These are phyloP conservation scores for Corythornis cristatus DNA, from an alignment of 2,113 vertebrate species.

Conservation along the genomic window DNA sequence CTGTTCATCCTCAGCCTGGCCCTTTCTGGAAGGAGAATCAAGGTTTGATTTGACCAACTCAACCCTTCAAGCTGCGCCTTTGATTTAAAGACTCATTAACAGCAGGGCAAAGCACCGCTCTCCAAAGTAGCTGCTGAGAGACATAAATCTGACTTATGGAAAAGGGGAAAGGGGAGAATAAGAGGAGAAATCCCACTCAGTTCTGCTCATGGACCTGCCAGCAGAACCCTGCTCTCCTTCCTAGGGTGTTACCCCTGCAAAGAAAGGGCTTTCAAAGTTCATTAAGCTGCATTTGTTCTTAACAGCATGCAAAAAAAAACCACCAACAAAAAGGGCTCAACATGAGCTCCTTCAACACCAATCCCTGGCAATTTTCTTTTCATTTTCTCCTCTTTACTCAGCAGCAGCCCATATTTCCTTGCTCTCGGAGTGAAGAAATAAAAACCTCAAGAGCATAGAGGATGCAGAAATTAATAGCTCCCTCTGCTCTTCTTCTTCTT, in stretches of 20 bases:
- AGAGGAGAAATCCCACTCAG: background rate
- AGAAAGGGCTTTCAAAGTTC: background rate
- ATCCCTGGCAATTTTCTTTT: background rate
- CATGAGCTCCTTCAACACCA: background rate
- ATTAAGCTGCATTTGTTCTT: background rate
- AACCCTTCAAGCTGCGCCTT: background rate
- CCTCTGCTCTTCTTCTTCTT: background rate
- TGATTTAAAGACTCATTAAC: constrained; percentile 32
- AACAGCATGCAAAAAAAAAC: background rate
- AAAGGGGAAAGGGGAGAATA: background rate
- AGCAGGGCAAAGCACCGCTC: background rate
- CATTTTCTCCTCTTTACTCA: background rate
- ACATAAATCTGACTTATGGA: background rate
- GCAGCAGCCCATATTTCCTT: background rate
- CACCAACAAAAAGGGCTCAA: too few relatives aligned
- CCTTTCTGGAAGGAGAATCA: background rate
- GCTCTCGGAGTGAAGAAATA: background rate
- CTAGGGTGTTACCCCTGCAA: background rate
- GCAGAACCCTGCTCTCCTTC: background rate
- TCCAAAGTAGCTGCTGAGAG: background rate
- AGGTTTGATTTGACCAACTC: background rate
- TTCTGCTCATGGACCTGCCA: background rate
- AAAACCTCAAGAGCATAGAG: constrained; percentile 40
- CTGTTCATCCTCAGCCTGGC: background rate
- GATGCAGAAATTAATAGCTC: constrained; percentile 43